A percentile compares a stretch with the other conserved stretches of the same genome.
These are phyloP conservation scores for Erethizon dorsatum DNA, from an alignment of 2,797 vertebrate genomes.

Conservation along the genomic window DNA sequence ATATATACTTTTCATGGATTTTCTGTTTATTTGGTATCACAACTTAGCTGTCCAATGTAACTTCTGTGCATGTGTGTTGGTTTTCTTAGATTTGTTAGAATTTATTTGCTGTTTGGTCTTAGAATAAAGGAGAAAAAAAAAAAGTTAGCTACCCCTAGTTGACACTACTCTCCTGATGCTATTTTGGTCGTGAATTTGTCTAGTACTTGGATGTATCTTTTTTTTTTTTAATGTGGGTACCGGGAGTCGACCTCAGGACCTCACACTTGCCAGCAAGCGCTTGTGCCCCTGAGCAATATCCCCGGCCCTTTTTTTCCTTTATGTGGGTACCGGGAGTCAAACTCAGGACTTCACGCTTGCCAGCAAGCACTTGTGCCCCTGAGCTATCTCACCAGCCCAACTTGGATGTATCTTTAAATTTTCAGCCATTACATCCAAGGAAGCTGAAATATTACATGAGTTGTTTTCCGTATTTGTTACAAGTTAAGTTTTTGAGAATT, in stretches of 20 bases:
- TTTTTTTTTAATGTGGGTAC: too few relatives aligned
- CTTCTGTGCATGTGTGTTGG: background rate
- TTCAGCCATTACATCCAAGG: conserved; percentile 56
- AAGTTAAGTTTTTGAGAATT: background rate
- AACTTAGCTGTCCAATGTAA: background rate
- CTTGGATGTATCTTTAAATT: conserved; percentile 7
- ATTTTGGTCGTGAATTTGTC: conserved; percentile 61
- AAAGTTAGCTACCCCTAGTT: conserved; percentile 7
- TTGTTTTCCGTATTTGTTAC: conserved; percentile 54
- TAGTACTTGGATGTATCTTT: background rate
- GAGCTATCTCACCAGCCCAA: background rate
- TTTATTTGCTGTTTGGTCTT: conserved; percentile 48
- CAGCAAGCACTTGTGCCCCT: too few relatives aligned
- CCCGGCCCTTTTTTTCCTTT: too few relatives aligned
- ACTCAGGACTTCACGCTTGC: too few relatives aligned
- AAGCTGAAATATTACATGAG: conserved; percentile 55
- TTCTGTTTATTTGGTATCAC: conserved; percentile 6
- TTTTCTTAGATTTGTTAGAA: conserved; percentile 51
- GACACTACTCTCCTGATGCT: conserved; percentile 53
- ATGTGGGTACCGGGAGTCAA: too few relatives aligned
- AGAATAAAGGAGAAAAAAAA: conserved; percentile 72
- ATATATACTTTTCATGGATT: conserved; percentile 42
- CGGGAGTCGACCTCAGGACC: too few relatives aligned
- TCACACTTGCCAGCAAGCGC: too few relatives aligned
- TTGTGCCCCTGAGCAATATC: too few relatives aligned